These are phyloP conservation scores for Oryzias curvinotus DNA, from an alignment of 2,113 vertebrate species.

Conservation along the genomic window DNA sequence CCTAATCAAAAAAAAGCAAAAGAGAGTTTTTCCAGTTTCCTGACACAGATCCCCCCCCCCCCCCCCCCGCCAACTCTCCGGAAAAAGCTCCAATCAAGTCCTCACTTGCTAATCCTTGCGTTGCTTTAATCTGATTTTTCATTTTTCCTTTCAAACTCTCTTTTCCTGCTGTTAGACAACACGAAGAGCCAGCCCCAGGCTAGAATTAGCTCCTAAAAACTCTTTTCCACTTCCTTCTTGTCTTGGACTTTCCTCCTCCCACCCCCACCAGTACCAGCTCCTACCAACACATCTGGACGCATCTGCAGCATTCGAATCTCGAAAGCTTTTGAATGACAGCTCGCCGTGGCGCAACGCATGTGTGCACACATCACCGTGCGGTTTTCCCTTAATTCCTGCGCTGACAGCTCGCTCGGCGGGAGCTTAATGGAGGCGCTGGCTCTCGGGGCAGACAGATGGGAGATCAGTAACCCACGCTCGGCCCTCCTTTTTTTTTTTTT, in stretches of 20 bases:
- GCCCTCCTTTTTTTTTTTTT: constrained; percentile 16
- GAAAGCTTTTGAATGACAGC: not conserved
- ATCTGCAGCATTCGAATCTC: no score
- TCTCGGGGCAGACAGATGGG: constrained; percentile 44
- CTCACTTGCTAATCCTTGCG: constrained; percentile 60
- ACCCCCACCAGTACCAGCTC: not conserved
- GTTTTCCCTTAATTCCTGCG: constrained; percentile 15
- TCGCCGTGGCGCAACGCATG: not conserved
- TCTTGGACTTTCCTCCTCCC: not conserved
- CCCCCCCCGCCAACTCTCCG: not conserved
- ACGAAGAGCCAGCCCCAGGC: constrained; percentile 4
- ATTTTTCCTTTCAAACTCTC: not conserved
- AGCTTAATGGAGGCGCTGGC: constrained; percentile 48
- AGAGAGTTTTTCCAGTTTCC: constrained; percentile 41
- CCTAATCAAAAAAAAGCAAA: constrained; percentile 22
- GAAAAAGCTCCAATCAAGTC: constrained; percentile 62
- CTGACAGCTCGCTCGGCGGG: constrained; percentile 28
- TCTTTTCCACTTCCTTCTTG: not conserved
- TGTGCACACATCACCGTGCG: not conserved
- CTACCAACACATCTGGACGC: no score
- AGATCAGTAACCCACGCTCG: constrained; percentile 52
- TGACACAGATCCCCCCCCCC: constrained; percentile 30
- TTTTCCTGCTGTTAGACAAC: constrained; percentile 28
- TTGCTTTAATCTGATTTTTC: constrained; percentile 62
- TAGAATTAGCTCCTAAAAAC: constrained; percentile 6